Percentiles rank a stretch among this genome's conserved stretches.
phyloP scores from a whole-genome alignment of 2,797 vertebrate species.

The Phoxinus dragarum region DNA sequence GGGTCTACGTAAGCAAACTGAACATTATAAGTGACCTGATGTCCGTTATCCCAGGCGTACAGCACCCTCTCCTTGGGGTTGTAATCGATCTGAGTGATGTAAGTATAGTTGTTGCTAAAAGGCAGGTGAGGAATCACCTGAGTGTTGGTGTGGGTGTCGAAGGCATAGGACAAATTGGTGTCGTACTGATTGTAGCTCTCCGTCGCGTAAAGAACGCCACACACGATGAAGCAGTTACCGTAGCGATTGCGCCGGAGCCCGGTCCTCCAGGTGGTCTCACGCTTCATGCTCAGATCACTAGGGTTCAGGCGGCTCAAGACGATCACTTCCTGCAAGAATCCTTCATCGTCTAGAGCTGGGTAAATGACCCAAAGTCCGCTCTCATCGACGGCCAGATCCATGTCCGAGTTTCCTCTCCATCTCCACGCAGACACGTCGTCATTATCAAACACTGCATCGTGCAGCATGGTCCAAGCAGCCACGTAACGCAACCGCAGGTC shows the following conservation, averaged over 20 bases:
- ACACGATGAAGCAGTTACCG: constrained; percentile 95
- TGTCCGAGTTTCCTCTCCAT: constrained; percentile 89
- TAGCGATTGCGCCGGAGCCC: constrained; percentile 90
- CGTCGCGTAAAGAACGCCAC: constrained; percentile 93
- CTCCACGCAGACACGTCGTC: constrained; percentile 89
- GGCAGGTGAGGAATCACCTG: constrained; percentile 94
- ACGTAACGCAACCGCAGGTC: constrained; percentile 89
- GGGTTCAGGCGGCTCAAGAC: constrained; percentile 92
- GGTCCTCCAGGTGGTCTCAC: constrained; percentile 95
- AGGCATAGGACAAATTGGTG: constrained; percentile 94
- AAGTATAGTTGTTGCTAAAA: constrained; percentile 92
- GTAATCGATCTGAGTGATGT: constrained; percentile 96
- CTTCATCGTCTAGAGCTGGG: constrained; percentile 90
- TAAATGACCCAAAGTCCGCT: constrained; percentile 97
- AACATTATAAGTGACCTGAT: constrained; percentile 95
- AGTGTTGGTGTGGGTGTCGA: constrained; percentile 98
- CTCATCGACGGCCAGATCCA: constrained; percentile 94
- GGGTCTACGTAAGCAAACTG: constrained; percentile 88
- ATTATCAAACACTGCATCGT: constrained; percentile 84
- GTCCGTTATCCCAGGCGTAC: constrained; percentile 97
- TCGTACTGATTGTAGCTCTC: constrained; percentile 90
- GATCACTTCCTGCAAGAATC: constrained; percentile 91
- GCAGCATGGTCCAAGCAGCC: constrained; percentile 94
- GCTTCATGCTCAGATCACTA: constrained; percentile 87
- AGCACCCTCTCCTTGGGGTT: constrained; percentile 94